Base-by-base conservation (phyloP, 1,140 invertebrate species). In the Papilio aristodemus region DNA sequence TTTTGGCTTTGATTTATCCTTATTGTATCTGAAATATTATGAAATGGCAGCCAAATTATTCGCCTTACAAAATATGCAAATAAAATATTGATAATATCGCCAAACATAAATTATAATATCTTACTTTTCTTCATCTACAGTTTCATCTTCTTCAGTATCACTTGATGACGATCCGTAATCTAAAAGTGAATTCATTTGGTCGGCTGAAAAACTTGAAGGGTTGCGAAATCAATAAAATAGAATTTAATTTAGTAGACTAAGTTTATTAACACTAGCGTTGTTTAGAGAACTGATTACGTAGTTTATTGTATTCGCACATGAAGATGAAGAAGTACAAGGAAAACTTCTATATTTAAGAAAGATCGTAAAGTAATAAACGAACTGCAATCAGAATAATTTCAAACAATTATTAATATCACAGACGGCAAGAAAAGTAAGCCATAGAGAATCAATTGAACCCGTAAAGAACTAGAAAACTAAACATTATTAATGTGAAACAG, bases 151-250 rank as follows among this genome's bases (percentile, higher is more conserved):
- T 6, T 66, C 63, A 32, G 81, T 72, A 38, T 80, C 79, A 74
- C 77, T 83, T 13, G 85, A 86, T 39, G 88, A 89, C 32, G 86
- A 83, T 54, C 90, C 90, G 67, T 92, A 92, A 77, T 90, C 87
- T 68, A 91, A 75, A 36, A 92, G 72, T 54, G 90, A 88, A 75
- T 91, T 91, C 91, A 92, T 92, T 19, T 22, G 46, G 19, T 13
- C 46, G 19, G 64, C 77, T 22, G 27, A 37, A 67, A 68, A 62
- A 13, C 46, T 54, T 54, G 11, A 54, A 54, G 46, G 46, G 19
- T 4, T 54, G 17, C 8, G 64, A 67, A 19, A 50, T 41, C 22
- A 60, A 58, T 36, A 37, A 58, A 9, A 36, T n/a, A n/a, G 32
- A 27, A 58, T 14, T 11, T 58, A 58, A 54, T 54, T 54, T 13